Percentiles rank a stretch among this genome's conserved stretches.
These are phyloP conservation scores for Gymnocheta viridis DNA, from an alignment of 2,888 invertebrate species.

Conservation along the genomic window DNA sequence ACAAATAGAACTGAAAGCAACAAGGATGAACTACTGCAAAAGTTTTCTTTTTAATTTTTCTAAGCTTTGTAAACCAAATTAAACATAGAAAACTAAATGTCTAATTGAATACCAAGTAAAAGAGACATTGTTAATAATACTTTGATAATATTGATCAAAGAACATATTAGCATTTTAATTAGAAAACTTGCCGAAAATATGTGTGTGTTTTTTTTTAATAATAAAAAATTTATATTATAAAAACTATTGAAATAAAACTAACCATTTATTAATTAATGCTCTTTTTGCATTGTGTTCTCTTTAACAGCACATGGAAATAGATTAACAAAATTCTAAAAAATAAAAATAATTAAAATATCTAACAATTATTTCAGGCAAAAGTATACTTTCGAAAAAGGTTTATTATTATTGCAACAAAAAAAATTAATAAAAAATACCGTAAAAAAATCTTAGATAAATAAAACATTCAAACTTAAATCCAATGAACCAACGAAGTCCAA, in stretches of 20 bases:
- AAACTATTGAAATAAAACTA: conserved; percentile 36
- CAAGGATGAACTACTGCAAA: too few relatives aligned
- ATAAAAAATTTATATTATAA: conserved; percentile 2
- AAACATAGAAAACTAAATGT: not conserved
- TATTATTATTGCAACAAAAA: conserved; percentile 33
- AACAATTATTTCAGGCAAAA: conserved; percentile 45
- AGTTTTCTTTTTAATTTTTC: too few relatives aligned
- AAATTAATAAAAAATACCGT: too few relatives aligned
- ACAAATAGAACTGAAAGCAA: too few relatives aligned
- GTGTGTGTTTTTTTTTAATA: not conserved
- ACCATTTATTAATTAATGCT: conserved; percentile 39
- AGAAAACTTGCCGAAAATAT: conserved; percentile 15
- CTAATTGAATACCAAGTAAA: not conserved
- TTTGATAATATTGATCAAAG: conserved; percentile 4
- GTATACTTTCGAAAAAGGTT: conserved; percentile 33
- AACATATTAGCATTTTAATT: conserved; percentile 18
- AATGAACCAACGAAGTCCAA: conserved; percentile 64
- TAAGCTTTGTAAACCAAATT: not conserved
- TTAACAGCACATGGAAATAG: conserved; percentile 13
- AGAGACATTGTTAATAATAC: not conserved
- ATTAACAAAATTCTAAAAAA: conserved; percentile 21
- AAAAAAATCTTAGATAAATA: conserved; percentile 27
- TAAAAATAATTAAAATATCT: conserved; percentile 20
- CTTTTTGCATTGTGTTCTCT: not conserved
- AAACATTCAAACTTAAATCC: conserved; percentile 58